A percentile compares a stretch with the other conserved stretches of the same genome.
phyloP scores from a whole-genome alignment of 2,888 invertebrate species.

The Terebella lapidaria region DNA sequence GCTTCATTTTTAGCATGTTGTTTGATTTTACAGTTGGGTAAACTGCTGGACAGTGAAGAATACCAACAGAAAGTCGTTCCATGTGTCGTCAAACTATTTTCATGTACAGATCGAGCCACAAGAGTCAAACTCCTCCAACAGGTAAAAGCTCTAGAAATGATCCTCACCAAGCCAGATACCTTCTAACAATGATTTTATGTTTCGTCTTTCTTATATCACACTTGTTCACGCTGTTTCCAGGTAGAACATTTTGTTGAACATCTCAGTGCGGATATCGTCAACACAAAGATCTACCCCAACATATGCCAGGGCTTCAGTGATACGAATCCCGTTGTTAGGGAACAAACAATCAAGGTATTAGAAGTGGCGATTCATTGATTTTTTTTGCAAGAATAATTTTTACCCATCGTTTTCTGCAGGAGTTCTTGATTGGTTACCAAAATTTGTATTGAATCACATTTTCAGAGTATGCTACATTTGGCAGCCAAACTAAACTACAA shows the following conservation, averaged over 20 bases:
- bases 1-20: not conserved
- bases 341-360: slow-evolving; percentile 93
- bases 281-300: slow-evolving; percentile 68
- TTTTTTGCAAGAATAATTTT: no score
- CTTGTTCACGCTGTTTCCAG: slow-evolving; percentile 31
- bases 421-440: no score
- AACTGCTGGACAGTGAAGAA: slow-evolving; percentile 80
- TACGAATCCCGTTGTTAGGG: slow-evolving; percentile 92
- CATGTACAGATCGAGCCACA: slow-evolving; percentile 91
- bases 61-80: slow-evolving; percentile 96
- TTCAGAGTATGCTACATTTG: slow-evolving; percentile 86
- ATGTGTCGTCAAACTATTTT: slow-evolving; percentile 93
- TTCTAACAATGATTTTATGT: no score
- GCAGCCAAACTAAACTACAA: slow-evolving; percentile 95
- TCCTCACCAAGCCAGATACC: no score
- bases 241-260: slow-evolving; percentile 75
- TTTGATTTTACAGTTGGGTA: slow-evolving; percentile 69
- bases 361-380: no score
- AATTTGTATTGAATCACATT: no score
- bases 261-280: slow-evolving; percentile 64
- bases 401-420: no score
- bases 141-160: no score
- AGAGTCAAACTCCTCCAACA: slow-evolving; percentile 89
- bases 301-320: slow-evolving; percentile 91
- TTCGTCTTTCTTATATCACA: not conserved